Evolutionary conservation across 1,140 invertebrate species (phyloP), one percentile per base, ranked within the genome.

Genomic region (Pseudomyrmex dendroicus): DNA sequence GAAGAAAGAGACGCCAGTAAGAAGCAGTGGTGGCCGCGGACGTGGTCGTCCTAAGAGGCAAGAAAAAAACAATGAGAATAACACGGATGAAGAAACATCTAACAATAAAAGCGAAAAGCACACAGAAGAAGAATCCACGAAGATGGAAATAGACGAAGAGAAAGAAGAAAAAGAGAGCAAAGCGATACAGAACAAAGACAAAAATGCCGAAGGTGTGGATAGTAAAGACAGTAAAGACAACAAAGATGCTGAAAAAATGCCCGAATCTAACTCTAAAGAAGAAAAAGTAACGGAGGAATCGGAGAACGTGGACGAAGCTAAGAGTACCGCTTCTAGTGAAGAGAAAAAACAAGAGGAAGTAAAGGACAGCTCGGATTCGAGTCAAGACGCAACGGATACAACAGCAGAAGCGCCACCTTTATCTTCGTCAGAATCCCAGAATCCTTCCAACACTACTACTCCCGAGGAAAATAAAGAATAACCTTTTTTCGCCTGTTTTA

Each of bases 391-490:
- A 8, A 82, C 70, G n/a, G 92, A 93, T 78, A 88, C 88, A 64
- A 70, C 86, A 52, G 77, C 85, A 15, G 88, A 89, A 73, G 84
- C 83, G 78, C 86, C 86, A 15, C 80, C 89, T 44, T 73, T 90
- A 61, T 82, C 88, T 17, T 86, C 84, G 56, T 89, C 89, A n/a
- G 91, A 92, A 66, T 90, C 91, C 68, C 85, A 91, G 88, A 92
- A 92, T 86, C 85, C 87, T 62, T 89, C 89, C 78, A 93, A 85
- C 64, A 67, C 90, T 67, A 76, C 89, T 76, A 89, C 90, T 74
- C 88, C 88, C 22, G 91, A 93, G 73, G 93, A 94, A 76, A 92
- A 93, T 64, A 94, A 94, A 87, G 94, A 94, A 94, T 94, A 94
- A 94, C 92, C 91, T 91, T 82, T 48, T 80, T 92, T 82, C 72